Base-by-base conservation (phyloP, 2,888 invertebrate species). In the Patella ulyssiponensis region DNA sequence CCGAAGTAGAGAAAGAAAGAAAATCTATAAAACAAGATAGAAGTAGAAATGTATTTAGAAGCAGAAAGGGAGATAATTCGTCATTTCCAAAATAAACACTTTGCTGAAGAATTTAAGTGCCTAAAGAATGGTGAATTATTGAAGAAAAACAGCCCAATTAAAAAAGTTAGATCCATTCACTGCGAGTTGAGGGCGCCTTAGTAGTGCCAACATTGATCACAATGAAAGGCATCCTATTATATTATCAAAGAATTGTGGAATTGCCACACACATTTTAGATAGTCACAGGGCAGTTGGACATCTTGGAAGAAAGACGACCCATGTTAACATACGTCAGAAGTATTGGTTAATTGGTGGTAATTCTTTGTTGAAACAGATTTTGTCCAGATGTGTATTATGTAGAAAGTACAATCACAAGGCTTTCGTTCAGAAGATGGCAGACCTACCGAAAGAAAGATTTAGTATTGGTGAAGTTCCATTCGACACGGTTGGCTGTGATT, bases 291-390 rank as follows among this genome's bases (percentile, higher is more conserved):
- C 17, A 20, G 33, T 75, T 71, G 75, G 27, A 23, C 33, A 75
- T 17, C n/a, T 74, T 44, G 74, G 74, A 27, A 69, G n/a, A 44
- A 54, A 56, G n/a, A 52, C 52, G 3, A 69, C 51, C n/a, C 17
- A 69, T 3, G 44, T 17, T 69, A 33, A 69, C 23, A 44, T 69
- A 0, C 27, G 77, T 20, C 64, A 77, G 58, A 51, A 69, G 4
- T 79, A 51, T 53, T 79, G 77, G 79, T 72, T 51, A 17, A 44
- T 72, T 4, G 52, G 72, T 53, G 14, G n/a, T 27, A 23, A 54
- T 7, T 44, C 52, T 23, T 54, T 52, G 5, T 51, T 52, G 17
- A 72, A 72, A 72, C 9, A 23, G 17, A 72, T 27, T 27, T 44
- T 33, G 23, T 73, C 73, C 53, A 73, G 33, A 73, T 73, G 73